These are phyloP conservation scores for Aelia acuminata DNA, from an alignment of 2,888 invertebrate species.

Conservation along the genomic window DNA sequence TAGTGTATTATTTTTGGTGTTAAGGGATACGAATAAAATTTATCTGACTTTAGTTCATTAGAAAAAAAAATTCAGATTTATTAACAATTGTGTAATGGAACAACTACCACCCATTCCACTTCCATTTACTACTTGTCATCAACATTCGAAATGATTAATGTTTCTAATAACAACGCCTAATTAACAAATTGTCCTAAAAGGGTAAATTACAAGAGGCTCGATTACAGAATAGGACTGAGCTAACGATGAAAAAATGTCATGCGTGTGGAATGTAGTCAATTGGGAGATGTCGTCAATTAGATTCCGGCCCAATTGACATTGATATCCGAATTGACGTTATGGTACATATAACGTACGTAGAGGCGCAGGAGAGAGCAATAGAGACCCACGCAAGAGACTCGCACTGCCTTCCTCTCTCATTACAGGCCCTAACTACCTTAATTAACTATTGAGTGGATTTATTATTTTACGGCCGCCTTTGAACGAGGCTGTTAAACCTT, in stretches of 20 bases:
- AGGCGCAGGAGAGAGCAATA: not conserved
- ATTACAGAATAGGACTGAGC: not conserved
- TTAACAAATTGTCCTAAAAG: not conserved
- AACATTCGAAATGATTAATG: not conserved
- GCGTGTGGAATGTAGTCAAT: conserved; percentile 13
- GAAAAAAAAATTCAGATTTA: too few species aligned
- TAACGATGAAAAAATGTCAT: not conserved
- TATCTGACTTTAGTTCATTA: too few species aligned
- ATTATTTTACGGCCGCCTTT: conserved; percentile 21
- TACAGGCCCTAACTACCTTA: not conserved
- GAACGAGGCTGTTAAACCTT: conserved; percentile 37
- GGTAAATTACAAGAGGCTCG: not conserved
- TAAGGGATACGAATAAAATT: too few species aligned
- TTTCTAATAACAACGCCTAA: not conserved
- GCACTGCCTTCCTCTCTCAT: not conserved
- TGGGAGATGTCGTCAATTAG: not conserved
- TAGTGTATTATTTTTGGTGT: too few species aligned
- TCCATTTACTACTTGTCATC: not conserved
- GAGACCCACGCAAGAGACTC: not conserved
- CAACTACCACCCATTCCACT: not conserved
- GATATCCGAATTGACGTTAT: not conserved
- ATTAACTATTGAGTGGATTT: conserved; percentile 29
- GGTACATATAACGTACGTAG: not conserved
- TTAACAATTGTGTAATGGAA: not conserved
- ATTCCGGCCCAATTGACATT: conserved; percentile 32